phyloP scores from a whole-genome alignment of 2,888 invertebrate genomes.

The Rotaria magnacalcarata region DNA sequence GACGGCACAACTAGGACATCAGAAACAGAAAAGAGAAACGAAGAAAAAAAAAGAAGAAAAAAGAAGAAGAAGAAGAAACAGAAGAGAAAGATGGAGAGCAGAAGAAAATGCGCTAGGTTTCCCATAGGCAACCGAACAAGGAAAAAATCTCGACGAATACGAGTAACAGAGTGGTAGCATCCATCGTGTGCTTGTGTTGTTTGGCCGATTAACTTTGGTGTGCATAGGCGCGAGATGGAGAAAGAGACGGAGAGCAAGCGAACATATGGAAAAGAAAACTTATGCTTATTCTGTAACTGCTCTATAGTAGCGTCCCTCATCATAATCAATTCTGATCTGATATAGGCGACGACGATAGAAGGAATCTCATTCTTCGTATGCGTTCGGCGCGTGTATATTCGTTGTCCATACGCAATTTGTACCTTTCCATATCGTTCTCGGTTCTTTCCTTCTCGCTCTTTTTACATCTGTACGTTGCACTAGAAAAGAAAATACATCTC shows the following conservation, averaged over 20 bases:
- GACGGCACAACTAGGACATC: background rate
- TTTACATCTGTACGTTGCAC: background rate
- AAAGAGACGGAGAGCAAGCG: background rate
- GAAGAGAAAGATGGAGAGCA: background rate
- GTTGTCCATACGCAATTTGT: slow-evolving; percentile 29
- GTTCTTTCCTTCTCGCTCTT: background rate
- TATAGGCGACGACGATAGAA: background rate
- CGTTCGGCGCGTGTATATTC: background rate
- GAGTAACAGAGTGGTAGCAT: slow-evolving; percentile 18
- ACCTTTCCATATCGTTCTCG: background rate
- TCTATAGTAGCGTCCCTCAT: background rate
- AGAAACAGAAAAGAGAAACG: background rate
- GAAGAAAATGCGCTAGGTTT: background rate
- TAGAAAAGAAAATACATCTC: background rate
- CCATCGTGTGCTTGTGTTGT: background rate
- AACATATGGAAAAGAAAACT: slow-evolving; percentile 3
- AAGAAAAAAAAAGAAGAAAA: background rate
- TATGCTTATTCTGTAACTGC: background rate
- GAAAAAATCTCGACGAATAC: slow-evolving; percentile 7
- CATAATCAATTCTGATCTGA: slow-evolving; percentile 26
- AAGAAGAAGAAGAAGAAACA: background rate
- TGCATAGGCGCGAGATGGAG: background rate
- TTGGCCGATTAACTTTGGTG: slow-evolving; percentile 22
- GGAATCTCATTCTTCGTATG: background rate
- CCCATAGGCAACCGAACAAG: background rate